Evolutionary conservation across 2,797 vertebrate species (phyloP).

Genomic region (Tolypeutes matacus): DNA sequence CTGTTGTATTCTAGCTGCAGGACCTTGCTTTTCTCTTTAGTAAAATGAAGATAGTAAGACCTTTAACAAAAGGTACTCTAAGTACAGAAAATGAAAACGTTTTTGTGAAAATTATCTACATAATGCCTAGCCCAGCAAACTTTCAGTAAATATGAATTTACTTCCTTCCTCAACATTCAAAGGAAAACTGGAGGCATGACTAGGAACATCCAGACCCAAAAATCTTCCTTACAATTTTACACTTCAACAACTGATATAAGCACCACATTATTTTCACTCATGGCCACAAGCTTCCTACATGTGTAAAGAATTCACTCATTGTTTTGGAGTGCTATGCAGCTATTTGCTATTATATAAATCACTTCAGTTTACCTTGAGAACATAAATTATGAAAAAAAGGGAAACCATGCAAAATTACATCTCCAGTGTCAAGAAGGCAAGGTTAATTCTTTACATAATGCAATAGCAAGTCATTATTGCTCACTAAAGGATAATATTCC

Average conservation of each 20-base stretch:
- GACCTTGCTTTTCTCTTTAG: not conserved
- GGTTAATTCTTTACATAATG: not conserved
- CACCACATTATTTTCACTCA: conserved; percentile 53
- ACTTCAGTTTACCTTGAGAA: conserved; percentile 20
- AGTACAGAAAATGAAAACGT: not conserved
- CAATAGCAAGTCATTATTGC: conserved; percentile 28
- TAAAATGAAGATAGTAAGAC: not conserved
- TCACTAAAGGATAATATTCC: not conserved
- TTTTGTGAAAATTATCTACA: conserved; percentile 45
- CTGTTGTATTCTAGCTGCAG: not conserved
- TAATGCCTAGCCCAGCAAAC: not conserved
- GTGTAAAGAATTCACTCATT: not conserved
- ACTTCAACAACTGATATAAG: not conserved
- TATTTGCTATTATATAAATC: conserved; percentile 49
- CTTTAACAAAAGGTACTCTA: conserved; percentile 44
- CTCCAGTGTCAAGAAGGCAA: not conserved
- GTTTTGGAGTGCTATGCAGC: not conserved
- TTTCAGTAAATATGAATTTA: not conserved
- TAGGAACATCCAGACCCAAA: not conserved
- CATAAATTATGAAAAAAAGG: conserved; percentile 50
- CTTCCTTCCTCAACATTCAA: not conserved
- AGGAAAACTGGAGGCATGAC: not conserved
- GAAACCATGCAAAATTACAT: not conserved
- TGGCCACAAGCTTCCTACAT: not conserved
- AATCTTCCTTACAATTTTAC: conserved; percentile 30